A percentile compares a stretch with the other conserved stretches of the same genome.
Evolutionary conservation across 2,797 vertebrate species (phyloP).

Genomic region (Synaphobranchus kaupii): DNA sequence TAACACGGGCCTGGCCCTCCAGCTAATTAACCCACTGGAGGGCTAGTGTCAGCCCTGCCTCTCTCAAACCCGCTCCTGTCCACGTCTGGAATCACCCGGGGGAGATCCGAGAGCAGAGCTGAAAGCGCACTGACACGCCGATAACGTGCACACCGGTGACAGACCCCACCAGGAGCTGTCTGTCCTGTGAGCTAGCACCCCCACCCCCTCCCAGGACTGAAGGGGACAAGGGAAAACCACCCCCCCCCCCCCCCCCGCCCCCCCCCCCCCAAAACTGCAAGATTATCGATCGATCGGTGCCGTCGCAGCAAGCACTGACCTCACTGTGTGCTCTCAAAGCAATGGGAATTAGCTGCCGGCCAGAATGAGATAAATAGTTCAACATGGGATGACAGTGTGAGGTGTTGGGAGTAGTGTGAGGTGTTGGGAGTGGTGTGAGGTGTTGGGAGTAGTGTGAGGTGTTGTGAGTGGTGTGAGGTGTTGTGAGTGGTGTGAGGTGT

Average conservation of each 20-base stretch:
- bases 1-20: constrained; percentile 35
- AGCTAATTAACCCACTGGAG: constrained; percentile 49
- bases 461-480: not conserved
- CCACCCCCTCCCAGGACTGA: not conserved
- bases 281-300: not conserved
- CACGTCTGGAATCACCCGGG: not conserved
- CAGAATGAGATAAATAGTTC: not conserved
- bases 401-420: not conserved
- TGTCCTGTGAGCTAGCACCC: not conserved
- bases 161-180: not conserved
- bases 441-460: not conserved
- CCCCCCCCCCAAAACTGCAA: not conserved
- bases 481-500: not conserved
- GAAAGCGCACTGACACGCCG: not conserved
- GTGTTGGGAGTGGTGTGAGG: not conserved
- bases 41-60: constrained; percentile 39
- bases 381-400: not conserved
- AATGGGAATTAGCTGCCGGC: not conserved
- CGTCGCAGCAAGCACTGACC: not conserved
- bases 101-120: not conserved
- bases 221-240: no score
- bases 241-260: no score
- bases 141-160: constrained; percentile 30
- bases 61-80: constrained; percentile 1
- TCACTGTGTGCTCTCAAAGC: not conserved